phyloP scores from a whole-genome alignment of 2,113 vertebrate genomes.

The Thamnaconus septentrionalis region DNA sequence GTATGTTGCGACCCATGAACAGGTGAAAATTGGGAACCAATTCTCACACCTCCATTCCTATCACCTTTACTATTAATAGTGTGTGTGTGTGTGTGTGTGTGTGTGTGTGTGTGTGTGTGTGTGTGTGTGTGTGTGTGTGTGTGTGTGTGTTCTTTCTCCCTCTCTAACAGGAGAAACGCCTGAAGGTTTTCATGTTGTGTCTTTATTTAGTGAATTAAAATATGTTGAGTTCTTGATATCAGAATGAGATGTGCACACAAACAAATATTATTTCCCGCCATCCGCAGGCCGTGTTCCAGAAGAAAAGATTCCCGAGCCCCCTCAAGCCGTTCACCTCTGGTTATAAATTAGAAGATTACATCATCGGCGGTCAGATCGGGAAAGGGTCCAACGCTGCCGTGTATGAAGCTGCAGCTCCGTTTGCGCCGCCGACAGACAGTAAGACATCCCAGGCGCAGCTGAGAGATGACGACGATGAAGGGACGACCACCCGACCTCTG shows the following conservation, averaged over 20 bases:
- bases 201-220: no score
- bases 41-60: no score
- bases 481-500: not conserved
- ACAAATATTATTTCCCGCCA: not conserved
- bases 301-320: slow-evolving; percentile 75
- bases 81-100: no score
- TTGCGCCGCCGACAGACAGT: slow-evolving; percentile 4
- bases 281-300: slow-evolving; percentile 82
- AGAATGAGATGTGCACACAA: not conserved
- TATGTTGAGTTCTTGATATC: no score
- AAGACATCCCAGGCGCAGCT: slow-evolving; percentile 23
- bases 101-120: no score
- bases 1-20: no score
- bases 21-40: no score
- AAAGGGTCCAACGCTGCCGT: slow-evolving; percentile 89
- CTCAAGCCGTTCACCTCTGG: slow-evolving; percentile 75
- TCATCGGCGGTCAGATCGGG: slow-evolving; percentile 85
- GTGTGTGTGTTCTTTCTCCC: no score
- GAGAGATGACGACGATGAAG: slow-evolving; percentile 30
- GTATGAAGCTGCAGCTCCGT: slow-evolving; percentile 82
- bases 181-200: no score
- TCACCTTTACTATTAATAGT: no score
- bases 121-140: no score
- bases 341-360: slow-evolving; percentile 88
- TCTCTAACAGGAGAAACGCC: no score